phyloP scores from a whole-genome alignment of 2,113 vertebrate species.

The Perca flavescens region DNA sequence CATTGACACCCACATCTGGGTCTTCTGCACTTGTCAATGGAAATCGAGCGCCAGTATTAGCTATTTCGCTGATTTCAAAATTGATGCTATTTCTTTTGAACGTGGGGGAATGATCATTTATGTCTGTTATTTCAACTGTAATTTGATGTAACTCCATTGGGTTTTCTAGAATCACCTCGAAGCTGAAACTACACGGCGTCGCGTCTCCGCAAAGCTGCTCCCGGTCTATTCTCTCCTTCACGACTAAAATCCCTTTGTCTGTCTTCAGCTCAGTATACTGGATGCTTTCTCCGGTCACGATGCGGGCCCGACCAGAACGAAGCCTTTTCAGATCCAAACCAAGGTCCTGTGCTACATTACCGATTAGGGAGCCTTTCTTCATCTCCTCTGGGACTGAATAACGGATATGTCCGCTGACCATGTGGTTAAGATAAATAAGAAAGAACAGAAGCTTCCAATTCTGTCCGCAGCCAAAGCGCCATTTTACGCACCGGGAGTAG shows the following conservation, averaged over 20 bases:
- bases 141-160: conserved; percentile 66
- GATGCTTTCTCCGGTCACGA: conserved; percentile 75
- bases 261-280: conserved; percentile 77
- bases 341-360: conserved; percentile 85
- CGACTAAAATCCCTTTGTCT: conserved; percentile 76
- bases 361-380: conserved; percentile 77
- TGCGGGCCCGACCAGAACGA: conserved; percentile 78
- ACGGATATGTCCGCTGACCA: conserved; percentile 70
- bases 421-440: background rate
- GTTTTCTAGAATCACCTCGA: conserved; percentile 78
- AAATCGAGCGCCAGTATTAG: conserved; percentile 41
- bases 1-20: conserved; percentile 79
- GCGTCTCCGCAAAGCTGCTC: conserved; percentile 75
- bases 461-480: conserved; percentile 31
- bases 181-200: conserved; percentile 73
- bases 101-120: conserved; percentile 70
- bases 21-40: conserved; percentile 69
- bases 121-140: conserved; percentile 63
- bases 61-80: conserved; percentile 66
- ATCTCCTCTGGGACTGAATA: conserved; percentile 87
- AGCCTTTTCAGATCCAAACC: conserved; percentile 81
- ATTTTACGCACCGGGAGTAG: conserved; percentile 5
- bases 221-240: conserved; percentile 76
- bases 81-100: conserved; percentile 30
- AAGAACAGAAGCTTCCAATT: conserved; percentile 10